These are phyloP conservation scores for Nematolebias whitei DNA, from an alignment of 2,113 vertebrate species.

Conservation along the genomic window DNA sequence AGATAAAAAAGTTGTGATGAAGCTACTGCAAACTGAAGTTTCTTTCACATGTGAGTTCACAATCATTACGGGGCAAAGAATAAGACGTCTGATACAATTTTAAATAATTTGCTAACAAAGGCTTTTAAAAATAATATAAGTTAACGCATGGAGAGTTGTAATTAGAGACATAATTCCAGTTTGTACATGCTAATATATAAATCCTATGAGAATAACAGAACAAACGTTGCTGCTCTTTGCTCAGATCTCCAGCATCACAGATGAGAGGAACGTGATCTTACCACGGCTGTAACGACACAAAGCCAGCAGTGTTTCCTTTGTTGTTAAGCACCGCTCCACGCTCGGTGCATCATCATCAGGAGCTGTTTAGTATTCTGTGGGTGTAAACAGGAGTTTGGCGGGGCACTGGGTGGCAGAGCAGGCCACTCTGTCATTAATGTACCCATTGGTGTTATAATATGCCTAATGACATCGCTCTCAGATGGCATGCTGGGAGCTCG, in stretches of 20 bases:
- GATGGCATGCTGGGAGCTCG: conserved; percentile 89
- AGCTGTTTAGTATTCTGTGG: conserved; percentile 84
- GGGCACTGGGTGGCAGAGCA: conserved; percentile 78
- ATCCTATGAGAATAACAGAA: not conserved
- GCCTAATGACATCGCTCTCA: conserved; percentile 88
- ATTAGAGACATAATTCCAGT: not conserved
- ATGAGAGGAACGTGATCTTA: not conserved
- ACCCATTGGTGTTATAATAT: conserved; percentile 86
- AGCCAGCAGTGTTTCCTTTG: conserved; percentile 18
- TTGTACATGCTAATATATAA: not conserved
- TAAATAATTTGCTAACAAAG: too few species aligned
- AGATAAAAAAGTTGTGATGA: too few species aligned
- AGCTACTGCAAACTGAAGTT: too few species aligned
- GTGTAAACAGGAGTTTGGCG: conserved; percentile 83
- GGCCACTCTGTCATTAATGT: conserved; percentile 84
- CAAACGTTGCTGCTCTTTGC: not conserved
- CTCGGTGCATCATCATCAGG: conserved; percentile 48
- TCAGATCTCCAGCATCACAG: not conserved
- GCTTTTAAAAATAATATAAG: too few species aligned
- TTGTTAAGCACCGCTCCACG: conserved; percentile 51
- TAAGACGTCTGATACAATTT: too few species aligned
- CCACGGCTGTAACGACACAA: conserved; percentile 4
- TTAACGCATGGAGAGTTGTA: too few species aligned
- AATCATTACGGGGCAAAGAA: too few species aligned
- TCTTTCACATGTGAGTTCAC: too few species aligned